Base-by-base conservation (phyloP, 1,140 invertebrate species). In the Drosophila pseudoananassae region DNA sequence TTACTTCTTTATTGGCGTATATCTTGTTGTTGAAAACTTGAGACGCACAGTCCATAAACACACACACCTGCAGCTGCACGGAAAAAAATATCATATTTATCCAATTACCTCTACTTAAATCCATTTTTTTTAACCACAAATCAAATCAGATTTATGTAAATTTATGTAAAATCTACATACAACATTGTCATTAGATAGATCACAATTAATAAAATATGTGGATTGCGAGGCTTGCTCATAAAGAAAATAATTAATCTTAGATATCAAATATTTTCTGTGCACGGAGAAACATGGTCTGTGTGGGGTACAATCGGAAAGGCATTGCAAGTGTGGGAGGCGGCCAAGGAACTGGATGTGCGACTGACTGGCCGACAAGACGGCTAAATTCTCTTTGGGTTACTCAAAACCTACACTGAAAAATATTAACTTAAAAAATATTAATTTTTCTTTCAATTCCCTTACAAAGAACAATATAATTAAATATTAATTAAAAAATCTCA, bases 21-120 rank as follows among this genome's bases (percentile, higher is more conserved):
- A 65, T 76, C 75, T 87, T 82, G 82, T 88, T 87, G 82, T 88
- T 88, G 83, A 85, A 85, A 85, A 85, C 82, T 60, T 78, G 78
- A 82, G 83, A 82, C 83, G 59, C 46, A 66, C 71, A 68, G 49
- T 47, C 69, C 51, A 43, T 49, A 56, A 23, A 31, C 66, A 68
- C 78, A 83, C 80, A 78, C 81, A 89, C 79, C 72, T 90, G 71
- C 82, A 63, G 45, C 49, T 63, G 59, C 74, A 54, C 52, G 4
- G 29, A 20, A 20, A 20, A 20, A 20, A 20, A 20, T 20, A 20
- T 20, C 20, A 20, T 20, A 20, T 20, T 20, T 20, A 20, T 20
- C 2, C 20, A 20, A 20, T 20, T 20, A 20, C 20, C 17, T 20
- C 17, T 1, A 20, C 17, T 20, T 2, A 20, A 20, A 20, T 20